These are phyloP conservation scores for Poicephalus meyeri DNA, from an alignment of 2,113 vertebrate genomes.

Conservation along the genomic window DNA sequence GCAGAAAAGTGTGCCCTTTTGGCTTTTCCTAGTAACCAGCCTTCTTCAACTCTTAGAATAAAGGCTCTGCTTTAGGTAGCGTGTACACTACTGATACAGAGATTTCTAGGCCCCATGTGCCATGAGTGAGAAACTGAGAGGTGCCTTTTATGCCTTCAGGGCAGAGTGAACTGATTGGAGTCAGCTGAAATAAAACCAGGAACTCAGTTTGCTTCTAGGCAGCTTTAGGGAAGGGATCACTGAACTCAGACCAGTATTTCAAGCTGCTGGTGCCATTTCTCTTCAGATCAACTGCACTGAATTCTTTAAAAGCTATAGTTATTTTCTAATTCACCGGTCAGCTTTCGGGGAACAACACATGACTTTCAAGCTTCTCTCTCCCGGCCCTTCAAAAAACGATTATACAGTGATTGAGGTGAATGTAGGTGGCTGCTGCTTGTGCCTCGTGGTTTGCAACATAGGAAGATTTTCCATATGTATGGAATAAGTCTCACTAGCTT, in stretches of 20 bases:
- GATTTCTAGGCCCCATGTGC: background rate
- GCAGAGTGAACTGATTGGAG: background rate
- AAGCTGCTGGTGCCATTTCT: background rate
- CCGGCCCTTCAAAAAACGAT: background rate
- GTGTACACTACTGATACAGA: background rate
- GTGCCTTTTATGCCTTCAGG: background rate
- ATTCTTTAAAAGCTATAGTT: background rate
- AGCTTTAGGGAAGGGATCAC: background rate
- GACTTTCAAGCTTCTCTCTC: background rate
- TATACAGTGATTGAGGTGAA: background rate
- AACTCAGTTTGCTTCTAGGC: background rate
- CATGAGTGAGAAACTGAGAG: background rate
- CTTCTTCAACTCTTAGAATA: background rate
- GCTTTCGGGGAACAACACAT: background rate
- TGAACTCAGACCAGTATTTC: background rate
- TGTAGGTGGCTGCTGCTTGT: background rate
- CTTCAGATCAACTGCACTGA: background rate
- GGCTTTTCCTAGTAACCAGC: background rate
- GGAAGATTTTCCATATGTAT: background rate
- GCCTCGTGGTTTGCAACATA: background rate
- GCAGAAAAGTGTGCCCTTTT: background rate
- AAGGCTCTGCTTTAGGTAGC: background rate
- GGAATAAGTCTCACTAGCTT: background rate
- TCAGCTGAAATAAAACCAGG: background rate
- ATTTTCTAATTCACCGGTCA: background rate